These are phyloP conservation scores for Willisornis vidua DNA, from an alignment of 2,113 vertebrate genomes.

Conservation along the genomic window DNA sequence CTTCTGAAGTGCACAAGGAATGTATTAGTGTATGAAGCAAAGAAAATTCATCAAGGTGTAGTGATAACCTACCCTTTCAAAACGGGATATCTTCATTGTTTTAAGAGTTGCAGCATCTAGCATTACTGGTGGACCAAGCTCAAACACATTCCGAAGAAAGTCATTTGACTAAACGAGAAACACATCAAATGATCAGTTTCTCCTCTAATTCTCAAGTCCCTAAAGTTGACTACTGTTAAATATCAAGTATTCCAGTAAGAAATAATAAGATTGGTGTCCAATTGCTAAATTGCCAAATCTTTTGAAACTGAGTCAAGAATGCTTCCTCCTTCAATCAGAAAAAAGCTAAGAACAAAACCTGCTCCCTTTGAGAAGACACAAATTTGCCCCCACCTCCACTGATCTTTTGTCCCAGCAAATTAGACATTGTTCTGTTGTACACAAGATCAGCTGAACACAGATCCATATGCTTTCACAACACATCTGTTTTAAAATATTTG, in stretches of 20 bases:
- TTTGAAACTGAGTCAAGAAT: background rate
- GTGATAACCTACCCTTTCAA: slow-evolving; percentile 87
- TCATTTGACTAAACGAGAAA: slow-evolving; percentile 86
- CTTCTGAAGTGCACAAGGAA: background rate
- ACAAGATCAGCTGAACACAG: background rate
- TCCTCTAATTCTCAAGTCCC: background rate
- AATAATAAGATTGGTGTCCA: background rate
- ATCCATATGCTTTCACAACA: background rate
- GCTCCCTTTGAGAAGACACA: background rate
- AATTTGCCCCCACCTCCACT: too few relatives aligned
- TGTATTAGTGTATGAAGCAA: background rate
- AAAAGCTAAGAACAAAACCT: background rate
- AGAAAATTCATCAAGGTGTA: background rate
- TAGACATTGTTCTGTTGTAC: background rate
- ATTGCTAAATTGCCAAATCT: background rate
- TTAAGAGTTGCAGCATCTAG: slow-evolving; percentile 91
- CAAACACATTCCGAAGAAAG: slow-evolving; percentile 96
- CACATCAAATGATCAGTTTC: background rate
- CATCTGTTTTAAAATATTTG: background rate
- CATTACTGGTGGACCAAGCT: slow-evolving; percentile 91
- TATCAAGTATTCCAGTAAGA: background rate
- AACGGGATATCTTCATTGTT: slow-evolving; percentile 93
- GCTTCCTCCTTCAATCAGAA: background rate
- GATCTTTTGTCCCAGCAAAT: background rate
- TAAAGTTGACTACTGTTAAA: background rate